Conservation (phyloP, 2,888 invertebrate genomes). For the Thyatira batis region DNA sequence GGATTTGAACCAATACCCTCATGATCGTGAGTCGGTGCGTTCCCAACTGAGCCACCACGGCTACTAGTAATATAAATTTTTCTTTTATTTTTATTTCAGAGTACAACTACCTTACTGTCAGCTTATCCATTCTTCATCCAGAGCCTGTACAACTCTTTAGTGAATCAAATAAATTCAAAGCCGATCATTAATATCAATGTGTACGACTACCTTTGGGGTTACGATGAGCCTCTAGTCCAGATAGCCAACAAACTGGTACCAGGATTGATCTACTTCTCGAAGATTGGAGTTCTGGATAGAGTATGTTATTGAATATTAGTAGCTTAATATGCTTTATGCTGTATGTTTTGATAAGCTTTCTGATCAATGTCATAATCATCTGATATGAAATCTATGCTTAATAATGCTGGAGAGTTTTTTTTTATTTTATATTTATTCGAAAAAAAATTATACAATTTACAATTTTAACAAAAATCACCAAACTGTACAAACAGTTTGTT, state of each 20-base stretch:
- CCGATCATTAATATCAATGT: conserved; percentile 85
- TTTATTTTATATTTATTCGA: no score
- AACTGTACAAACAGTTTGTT: no score
- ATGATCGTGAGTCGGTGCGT: no score
- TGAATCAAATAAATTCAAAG: conserved; percentile 77
- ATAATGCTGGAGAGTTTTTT: no score
- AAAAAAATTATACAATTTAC: no score
- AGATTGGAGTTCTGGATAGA: conserved; percentile 88
- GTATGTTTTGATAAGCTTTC: no score
- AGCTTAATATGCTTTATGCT: neutral
- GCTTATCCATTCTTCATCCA: neutral
- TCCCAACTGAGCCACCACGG: no score
- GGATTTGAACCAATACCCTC: no score
- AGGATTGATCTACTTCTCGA: conserved; percentile 85
- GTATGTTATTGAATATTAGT: conserved; percentile 60
- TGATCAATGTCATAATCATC: no score
- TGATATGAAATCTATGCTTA: no score
- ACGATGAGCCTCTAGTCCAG: conserved; percentile 86
- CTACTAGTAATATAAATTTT: no score
- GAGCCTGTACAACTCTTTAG: neutral
- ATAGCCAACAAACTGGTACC: conserved; percentile 86
- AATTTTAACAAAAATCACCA: no score
- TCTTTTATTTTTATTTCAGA: neutral
- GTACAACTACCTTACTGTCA: neutral
- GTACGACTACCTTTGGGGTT: conserved; percentile 89